These are phyloP conservation scores for Melieria omissa DNA, from an alignment of 2,888 invertebrate species.

Conservation along the genomic window DNA sequence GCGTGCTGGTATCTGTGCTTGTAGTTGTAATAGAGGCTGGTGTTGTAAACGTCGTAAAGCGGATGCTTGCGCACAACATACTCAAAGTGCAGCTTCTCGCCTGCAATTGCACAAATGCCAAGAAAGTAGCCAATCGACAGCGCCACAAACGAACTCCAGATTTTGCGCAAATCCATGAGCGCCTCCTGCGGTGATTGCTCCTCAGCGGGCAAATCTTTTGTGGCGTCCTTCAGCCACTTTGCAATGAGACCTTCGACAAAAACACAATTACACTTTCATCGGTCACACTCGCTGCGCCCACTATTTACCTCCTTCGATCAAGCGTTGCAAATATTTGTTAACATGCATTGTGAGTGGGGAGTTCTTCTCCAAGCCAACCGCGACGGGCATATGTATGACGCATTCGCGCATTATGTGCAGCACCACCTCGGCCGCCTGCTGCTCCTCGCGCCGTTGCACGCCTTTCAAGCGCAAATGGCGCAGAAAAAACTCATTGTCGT, in stretches of 20 bases:
- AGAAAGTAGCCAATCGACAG: slow-evolving; percentile 76
- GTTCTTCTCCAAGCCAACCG: slow-evolving; percentile 84
- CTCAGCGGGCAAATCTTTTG: slow-evolving; percentile 71
- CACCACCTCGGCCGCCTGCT: slow-evolving; percentile 50
- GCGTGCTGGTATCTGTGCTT: slow-evolving; percentile 50
- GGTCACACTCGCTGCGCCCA: too few species aligned
- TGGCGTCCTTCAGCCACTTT: slow-evolving; percentile 83
- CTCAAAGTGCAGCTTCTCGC: slow-evolving; percentile 77
- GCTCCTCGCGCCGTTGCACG: slow-evolving; percentile 57
- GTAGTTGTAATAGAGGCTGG: slow-evolving; percentile 60
- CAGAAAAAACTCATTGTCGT: slow-evolving; percentile 80
- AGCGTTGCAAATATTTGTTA: slow-evolving; percentile 74
- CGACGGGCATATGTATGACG: slow-evolving; percentile 82
- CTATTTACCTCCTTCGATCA: slow-evolving; percentile 76
- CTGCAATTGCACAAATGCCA: slow-evolving; percentile 70
- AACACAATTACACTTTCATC: background rate
- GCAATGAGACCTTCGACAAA: slow-evolving; percentile 73
- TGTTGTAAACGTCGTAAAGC: slow-evolving; percentile 74
- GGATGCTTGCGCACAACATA: slow-evolving; percentile 75
- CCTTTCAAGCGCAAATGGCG: slow-evolving; percentile 74
- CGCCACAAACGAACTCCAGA: slow-evolving; percentile 81
- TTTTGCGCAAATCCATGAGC: slow-evolving; percentile 80
- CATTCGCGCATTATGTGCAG: slow-evolving; percentile 87
- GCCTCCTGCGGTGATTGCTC: slow-evolving; percentile 76
- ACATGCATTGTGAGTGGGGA: slow-evolving; percentile 79